These are phyloP conservation scores for Solenopsis fugax DNA, from an alignment of 1,140 invertebrate species.

Conservation along the genomic window DNA sequence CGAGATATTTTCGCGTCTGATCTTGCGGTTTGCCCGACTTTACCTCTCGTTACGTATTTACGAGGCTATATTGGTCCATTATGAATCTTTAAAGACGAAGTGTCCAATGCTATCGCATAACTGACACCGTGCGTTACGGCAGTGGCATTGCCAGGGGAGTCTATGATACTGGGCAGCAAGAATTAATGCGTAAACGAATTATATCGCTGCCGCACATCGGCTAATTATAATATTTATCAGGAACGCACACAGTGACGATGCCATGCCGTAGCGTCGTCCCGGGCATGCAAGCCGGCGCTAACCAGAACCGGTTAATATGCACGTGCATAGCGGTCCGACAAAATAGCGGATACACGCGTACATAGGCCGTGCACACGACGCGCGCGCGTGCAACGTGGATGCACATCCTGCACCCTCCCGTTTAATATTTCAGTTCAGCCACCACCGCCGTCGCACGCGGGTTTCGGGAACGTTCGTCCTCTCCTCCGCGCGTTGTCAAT, in stretches of 20 bases:
- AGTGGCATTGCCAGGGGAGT: slow-evolving; percentile 31
- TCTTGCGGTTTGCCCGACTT: background rate
- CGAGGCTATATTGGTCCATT: too few species aligned
- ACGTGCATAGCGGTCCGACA: slow-evolving; percentile 55
- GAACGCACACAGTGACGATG: slow-evolving; percentile 2
- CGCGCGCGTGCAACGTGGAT: background rate
- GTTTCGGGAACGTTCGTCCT: slow-evolving; percentile 68
- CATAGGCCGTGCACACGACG: background rate
- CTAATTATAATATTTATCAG: slow-evolving; percentile 83
- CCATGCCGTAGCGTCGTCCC: slow-evolving; percentile 27
- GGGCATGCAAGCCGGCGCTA: slow-evolving; percentile 33
- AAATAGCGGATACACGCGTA: slow-evolving; percentile 53
- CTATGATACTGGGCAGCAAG: slow-evolving; percentile 7
- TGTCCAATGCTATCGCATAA: background rate
- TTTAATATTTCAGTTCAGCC: slow-evolving; percentile 82
- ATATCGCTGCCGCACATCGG: slow-evolving; percentile 69
- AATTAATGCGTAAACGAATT: slow-evolving; percentile 72
- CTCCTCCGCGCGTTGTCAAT: slow-evolving; percentile 76
- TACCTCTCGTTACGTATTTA: background rate
- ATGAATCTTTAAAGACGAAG: slow-evolving; percentile 14
- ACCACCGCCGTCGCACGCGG: slow-evolving; percentile 62
- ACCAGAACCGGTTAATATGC: slow-evolving; percentile 67
- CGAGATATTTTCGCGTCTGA: background rate
- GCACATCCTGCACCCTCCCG: slow-evolving; percentile 64
- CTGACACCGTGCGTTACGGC: slow-evolving; percentile 25